Evolutionary conservation across 1,140 invertebrate genomes (phyloP).

Genomic region (Bombus picipes): DNA sequence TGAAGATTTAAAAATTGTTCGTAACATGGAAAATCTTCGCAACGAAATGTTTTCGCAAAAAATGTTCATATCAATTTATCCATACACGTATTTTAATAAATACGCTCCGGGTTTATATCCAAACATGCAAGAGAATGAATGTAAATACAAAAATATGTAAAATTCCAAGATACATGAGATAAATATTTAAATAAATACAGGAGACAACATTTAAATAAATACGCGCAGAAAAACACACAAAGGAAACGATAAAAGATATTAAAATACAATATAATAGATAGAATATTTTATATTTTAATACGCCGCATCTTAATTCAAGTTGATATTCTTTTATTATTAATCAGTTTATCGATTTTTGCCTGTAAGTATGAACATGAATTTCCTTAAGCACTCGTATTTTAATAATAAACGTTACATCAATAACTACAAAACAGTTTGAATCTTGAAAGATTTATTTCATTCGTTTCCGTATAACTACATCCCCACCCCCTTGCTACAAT

Average conservation of each 20-base stretch:
- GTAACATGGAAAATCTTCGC: too few relatives aligned
- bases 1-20: not conserved
- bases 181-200: too few relatives aligned
- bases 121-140: not conserved
- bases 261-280: too few relatives aligned
- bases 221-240: too few relatives aligned
- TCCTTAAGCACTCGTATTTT: too few relatives aligned
- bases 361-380: too few relatives aligned
- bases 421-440: not conserved
- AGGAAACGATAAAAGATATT: too few relatives aligned
- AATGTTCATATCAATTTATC: not conserved
- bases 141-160: not conserved
- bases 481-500: not conserved
- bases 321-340: too few relatives aligned
- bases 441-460: not conserved
- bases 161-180: not conserved
- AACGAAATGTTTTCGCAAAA: not conserved
- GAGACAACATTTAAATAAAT: too few relatives aligned
- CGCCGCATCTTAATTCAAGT: too few relatives aligned
- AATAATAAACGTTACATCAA: not conserved
- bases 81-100: not conserved
- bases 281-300: too few relatives aligned
- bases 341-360: too few relatives aligned
- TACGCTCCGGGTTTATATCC: not conserved
- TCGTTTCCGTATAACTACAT: not conserved